Evolutionary conservation across 2,797 vertebrate species (phyloP), one percentile per base, ranked within the genome.

Genomic region (Sandelia bainsii): DNA sequence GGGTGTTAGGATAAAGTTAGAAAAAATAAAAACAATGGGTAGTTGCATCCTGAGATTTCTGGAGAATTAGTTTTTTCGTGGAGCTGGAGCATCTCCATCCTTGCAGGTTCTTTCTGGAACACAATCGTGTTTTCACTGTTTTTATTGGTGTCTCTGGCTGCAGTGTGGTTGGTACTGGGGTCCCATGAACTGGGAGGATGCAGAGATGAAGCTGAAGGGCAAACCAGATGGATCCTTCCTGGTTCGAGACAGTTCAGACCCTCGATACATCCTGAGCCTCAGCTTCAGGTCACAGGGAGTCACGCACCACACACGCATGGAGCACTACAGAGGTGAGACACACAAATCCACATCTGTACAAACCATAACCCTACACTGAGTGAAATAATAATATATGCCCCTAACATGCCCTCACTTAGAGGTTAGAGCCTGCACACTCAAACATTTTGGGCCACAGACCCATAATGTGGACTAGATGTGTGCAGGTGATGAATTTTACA

Each of bases 111-210:
- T 40, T 40, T 40, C 2, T 12, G 11, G 39, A 17, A 19, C 14
- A 17, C 8, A 19, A 3, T 1, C 17, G 17, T 1, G 7, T 6
- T 45, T 4, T 19, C 17, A 17, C 42, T 8, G 42, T n/a, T n/a
- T 5, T 19, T 17, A 4, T 19, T 45, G 42, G 17, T 42, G 40
- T 45, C 44, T 45, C 44, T 42, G 16, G 3, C 40, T 52, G 40
- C 74, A 84, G 82, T 98, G 97, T 0, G 97, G 97, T 23, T 99
- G 97, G 97, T 99, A 99, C 83, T 99, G 97, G 97, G 97, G 97
- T 1, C 97, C 97, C 0, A 98, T 98, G 97, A 99, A 97, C 88
- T 98, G 97, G 97, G 97, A 99, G 87, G 97, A 99, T 0, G 98
- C 98, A 0, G 98, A 99, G 93, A 96, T 99, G 96, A 99, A 99